phyloP scores from a whole-genome alignment of 2,888 invertebrate species.

The Nephrocerus scutellatus region DNA sequence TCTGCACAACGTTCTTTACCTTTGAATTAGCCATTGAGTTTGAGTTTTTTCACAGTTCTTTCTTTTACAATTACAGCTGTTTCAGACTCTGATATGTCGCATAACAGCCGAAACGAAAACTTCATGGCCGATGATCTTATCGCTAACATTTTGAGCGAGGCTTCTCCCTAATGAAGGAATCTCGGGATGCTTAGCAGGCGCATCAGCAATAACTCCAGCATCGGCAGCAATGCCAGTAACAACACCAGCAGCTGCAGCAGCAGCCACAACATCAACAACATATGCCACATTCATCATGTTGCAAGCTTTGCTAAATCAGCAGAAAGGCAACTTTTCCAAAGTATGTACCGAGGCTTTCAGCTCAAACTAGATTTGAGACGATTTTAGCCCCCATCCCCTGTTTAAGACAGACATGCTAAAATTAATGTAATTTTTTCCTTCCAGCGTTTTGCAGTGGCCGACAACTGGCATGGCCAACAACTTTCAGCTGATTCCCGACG shows the following conservation, averaged over 20 bases:
- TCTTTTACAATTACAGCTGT: too few relatives aligned
- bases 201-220: slow-evolving; percentile 48
- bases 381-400: background rate
- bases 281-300: slow-evolving; percentile 52
- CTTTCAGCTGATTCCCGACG: slow-evolving; percentile 50
- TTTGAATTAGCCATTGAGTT: too few relatives aligned
- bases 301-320: slow-evolving; percentile 62
- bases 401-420: slow-evolving; percentile 28
- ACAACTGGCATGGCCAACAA: slow-evolving; percentile 31
- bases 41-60: too few relatives aligned
- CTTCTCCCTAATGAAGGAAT: slow-evolving; percentile 79
- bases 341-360: slow-evolving; percentile 50
- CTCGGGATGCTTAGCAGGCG: slow-evolving; percentile 37
- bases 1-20: too few relatives aligned
- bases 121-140: slow-evolving; percentile 85
- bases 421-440: slow-evolving; percentile 62
- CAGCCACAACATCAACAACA: slow-evolving; percentile 40
- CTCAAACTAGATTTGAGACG: too few relatives aligned
- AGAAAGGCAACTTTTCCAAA: slow-evolving; percentile 74
- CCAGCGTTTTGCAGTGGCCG: slow-evolving; percentile 72
- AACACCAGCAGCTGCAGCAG: slow-evolving; percentile 58
- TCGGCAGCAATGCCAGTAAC: slow-evolving; percentile 51
- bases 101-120: slow-evolving; percentile 70
- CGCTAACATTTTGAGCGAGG: slow-evolving; percentile 87
- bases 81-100: slow-evolving; percentile 70